Percentiles rank a stretch among this genome's conserved stretches.
phyloP scores from a whole-genome alignment of 92 coral and sea anemone species.

The Montipora capitata region DNA sequence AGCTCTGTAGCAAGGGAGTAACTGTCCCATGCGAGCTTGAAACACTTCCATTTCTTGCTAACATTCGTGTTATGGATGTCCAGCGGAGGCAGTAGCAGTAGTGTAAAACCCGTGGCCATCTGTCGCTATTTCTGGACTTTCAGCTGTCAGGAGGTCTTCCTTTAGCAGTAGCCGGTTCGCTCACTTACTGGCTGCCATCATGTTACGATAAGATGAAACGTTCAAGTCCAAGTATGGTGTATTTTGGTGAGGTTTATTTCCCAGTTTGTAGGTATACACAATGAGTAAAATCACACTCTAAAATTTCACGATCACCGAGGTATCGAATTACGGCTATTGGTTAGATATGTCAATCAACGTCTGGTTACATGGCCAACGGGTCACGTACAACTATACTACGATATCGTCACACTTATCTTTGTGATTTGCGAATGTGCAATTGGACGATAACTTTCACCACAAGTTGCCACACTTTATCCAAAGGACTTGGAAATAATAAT shows the following conservation, averaged over 20 bases:
- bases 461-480: too few relatives aligned
- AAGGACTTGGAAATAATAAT: too few relatives aligned
- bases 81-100: slow-evolving; percentile 30
- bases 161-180: neutral
- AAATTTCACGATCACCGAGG: neutral
- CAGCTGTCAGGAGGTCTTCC: neutral
- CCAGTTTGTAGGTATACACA: neutral
- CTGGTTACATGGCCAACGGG: too few relatives aligned
- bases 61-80: slow-evolving; percentile 12
- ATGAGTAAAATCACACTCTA: neutral
- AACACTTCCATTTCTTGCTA: slow-evolving; percentile 25
- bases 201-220: neutral
- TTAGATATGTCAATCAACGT: neutral
- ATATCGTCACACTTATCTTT: too few relatives aligned
- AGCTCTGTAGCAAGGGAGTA: slow-evolving; percentile 49
- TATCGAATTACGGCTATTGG: neutral
- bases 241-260: neutral
- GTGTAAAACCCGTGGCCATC: slow-evolving; percentile 34
- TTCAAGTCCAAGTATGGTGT: neutral
- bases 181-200: slow-evolving; percentile 3
- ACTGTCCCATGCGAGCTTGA: slow-evolving; percentile 34
- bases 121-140: slow-evolving; percentile 1
- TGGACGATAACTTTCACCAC: too few relatives aligned
- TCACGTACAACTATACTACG: too few relatives aligned
- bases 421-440: too few relatives aligned